phyloP scores from a whole-genome alignment of 2,797 vertebrate genomes.

The Erethizon dorsatum region DNA sequence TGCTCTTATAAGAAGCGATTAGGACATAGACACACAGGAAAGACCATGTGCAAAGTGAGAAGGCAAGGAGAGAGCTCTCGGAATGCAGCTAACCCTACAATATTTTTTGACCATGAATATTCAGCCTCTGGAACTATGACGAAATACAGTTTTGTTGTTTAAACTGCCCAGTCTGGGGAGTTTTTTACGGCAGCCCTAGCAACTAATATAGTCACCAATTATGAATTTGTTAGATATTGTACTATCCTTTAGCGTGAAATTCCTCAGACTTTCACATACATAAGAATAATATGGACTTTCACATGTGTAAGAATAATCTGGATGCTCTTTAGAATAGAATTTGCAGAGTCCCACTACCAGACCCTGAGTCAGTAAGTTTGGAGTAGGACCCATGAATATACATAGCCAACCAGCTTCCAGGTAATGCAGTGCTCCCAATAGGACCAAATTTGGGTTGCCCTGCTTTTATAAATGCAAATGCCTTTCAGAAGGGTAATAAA shows the following conservation, averaged over 20 bases:
- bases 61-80: not conserved
- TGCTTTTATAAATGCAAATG: not conserved
- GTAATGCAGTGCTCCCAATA: not conserved
- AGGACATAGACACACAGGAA: not conserved
- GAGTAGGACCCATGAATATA: not conserved
- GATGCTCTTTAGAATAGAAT: slow-evolving; percentile 2
- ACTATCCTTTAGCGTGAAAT: not conserved
- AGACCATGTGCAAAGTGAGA: not conserved
- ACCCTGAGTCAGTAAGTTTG: not conserved
- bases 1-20: not conserved
- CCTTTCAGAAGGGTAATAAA: slow-evolving; percentile 7
- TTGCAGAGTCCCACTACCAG: not conserved
- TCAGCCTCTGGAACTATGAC: not conserved
- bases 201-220: not conserved
- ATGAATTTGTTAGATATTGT: not conserved
- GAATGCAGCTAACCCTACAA: not conserved
- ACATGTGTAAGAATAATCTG: not conserved
- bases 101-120: not conserved
- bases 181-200: not conserved
- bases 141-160: not conserved
- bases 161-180: not conserved
- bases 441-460: not conserved
- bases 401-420: not conserved
- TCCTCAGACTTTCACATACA: not conserved
- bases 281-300: no score